phyloP scores from a whole-genome alignment of 30 jellyfish, hydroid and myxozoan species.

The Cassiopea xamachana region DNA sequence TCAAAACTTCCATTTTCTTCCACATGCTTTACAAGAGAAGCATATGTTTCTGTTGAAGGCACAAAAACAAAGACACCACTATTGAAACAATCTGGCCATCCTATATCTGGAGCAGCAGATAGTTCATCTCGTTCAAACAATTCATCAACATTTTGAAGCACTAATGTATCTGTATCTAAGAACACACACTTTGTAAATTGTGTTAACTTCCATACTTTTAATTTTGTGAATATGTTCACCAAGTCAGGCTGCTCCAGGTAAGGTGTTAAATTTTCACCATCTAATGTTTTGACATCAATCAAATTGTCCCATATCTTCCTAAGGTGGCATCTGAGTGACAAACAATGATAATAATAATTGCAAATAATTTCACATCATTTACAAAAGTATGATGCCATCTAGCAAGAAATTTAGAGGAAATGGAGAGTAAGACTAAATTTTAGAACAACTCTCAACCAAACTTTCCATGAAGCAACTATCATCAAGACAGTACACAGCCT shows the following conservation, averaged over 20 bases:
- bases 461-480: neutral
- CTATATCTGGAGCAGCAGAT: conserved; percentile 97
- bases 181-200: conserved; percentile 93
- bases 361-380: too few relatives aligned
- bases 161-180: conserved; percentile 95
- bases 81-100: conserved; percentile 99
- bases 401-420: neutral
- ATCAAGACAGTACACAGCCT: neutral
- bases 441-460: neutral
- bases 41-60: conserved; percentile 86
- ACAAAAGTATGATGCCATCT: neutral
- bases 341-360: neutral
- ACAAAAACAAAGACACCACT: conserved; percentile 94
- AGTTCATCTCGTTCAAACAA: conserved; percentile 85
- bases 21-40: conserved; percentile 73
- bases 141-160: conserved; percentile 90
- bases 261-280: conserved; percentile 46
- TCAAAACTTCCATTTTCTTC: conserved; percentile 94
- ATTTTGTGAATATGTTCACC: conserved; percentile 66
- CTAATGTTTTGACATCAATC: conserved; percentile 51
- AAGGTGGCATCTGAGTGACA: conserved; percentile 59
- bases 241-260: conserved; percentile 79
- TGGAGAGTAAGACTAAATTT: neutral
- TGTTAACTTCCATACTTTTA: conserved; percentile 85
- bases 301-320: conserved; percentile 75